These are phyloP conservation scores for Stenotaenia linearis DNA, from an alignment of 2,888 invertebrate genomes.

Conservation along the genomic window DNA sequence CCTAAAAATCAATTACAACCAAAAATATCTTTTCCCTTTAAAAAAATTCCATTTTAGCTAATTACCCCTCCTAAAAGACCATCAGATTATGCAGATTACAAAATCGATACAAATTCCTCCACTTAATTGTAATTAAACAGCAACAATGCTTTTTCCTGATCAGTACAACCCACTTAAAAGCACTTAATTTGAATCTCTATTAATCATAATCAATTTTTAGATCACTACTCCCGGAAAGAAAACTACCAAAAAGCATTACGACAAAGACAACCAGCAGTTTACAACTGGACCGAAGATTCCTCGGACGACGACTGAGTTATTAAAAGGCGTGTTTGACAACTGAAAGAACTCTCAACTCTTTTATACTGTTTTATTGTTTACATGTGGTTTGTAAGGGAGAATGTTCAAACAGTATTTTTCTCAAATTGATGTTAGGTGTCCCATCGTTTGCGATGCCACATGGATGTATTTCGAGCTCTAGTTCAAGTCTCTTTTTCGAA, in stretches of 20 bases:
- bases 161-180: neutral
- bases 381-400: neutral
- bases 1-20: too few relatives aligned
- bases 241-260: constrained; percentile 26
- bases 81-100: too few relatives aligned
- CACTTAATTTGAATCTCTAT: neutral
- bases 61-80: too few relatives aligned
- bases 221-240: constrained; percentile 27
- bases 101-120: too few relatives aligned
- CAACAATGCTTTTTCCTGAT: too few relatives aligned
- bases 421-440: constrained; percentile 1
- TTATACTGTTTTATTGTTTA: constrained; percentile 21
- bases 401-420: constrained; percentile 10
- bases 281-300: constrained; percentile 17
- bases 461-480: constrained; percentile 11
- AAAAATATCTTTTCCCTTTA: too few relatives aligned
- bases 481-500: constrained; percentile 3
- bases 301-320: neutral
- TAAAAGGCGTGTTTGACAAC: neutral
- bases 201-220: neutral
- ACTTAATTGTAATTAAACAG: too few relatives aligned
- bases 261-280: constrained; percentile 12
- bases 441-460: constrained; percentile 17
- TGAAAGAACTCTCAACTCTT: neutral
- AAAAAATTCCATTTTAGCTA: too few relatives aligned